Base-by-base conservation (phyloP, 2,888 invertebrate species). In the Platycheirus albimanus region DNA sequence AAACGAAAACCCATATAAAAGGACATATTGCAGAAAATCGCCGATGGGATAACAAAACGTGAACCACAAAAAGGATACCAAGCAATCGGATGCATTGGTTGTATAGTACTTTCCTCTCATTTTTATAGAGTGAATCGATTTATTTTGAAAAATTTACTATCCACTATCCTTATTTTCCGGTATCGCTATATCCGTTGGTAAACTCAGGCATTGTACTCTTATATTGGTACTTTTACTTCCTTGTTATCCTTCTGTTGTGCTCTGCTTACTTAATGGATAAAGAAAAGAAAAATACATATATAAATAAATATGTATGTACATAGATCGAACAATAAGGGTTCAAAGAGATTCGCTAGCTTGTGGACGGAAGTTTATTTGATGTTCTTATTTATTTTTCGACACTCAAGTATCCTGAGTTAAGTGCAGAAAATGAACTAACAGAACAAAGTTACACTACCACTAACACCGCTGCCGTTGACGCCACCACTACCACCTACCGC, bases 351-450 rank as follows among this genome's bases (percentile, higher is more conserved):
- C 67, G 15, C 15, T 41, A 63, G 61, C 63, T 78, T 72, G 72
- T 78, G 69, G 72, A 78, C 72, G 83, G 72, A 78, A 83, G 83
- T 83, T 72, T 78, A 83, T 83, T 83, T 78, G 78, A 74, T 83
- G 83, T 69, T 74, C 69, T 72, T 83, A 78, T 83, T 83, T 83
- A 83, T 83, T 78, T 83, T 83, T 64, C 72, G 74, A 83, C 69
- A 74, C 83, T 78, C 78, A 78, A 83, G 83, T 51, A 74, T 78
- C 67, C 83, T 72, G 83, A 83, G 77, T 78, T 83, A 78, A 81
- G 81, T 66, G 77, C 45, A 63, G 47, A 66, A 56, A 63, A 67
- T 63, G 74, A 63, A 61, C 71, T 49, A 47, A 61, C 76, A 58
- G 13, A 17, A 33, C 10, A 51, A 47, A 66, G 20, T 8, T 54